Evolutionary conservation across 2,888 invertebrate genomes (phyloP).

Genomic region (Didymodactylos carnosus): DNA sequence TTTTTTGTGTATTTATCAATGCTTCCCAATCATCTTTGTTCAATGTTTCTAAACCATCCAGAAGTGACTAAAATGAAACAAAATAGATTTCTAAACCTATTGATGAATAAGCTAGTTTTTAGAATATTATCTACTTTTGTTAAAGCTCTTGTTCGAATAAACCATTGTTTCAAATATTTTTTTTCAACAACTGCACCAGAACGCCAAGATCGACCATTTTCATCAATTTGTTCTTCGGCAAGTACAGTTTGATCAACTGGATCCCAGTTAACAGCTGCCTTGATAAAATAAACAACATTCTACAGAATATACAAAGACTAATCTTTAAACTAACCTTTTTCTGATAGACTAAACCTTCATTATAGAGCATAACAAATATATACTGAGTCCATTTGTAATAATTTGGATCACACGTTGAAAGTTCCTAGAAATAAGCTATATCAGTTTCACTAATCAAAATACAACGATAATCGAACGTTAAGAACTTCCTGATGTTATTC

Average conservation of each 20-base stretch:
- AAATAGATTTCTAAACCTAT: background rate
- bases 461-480: slow-evolving; percentile 17
- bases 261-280: slow-evolving; percentile 90
- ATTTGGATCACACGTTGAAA: slow-evolving; percentile 61
- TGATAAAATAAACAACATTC: background rate
- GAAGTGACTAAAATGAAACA: slow-evolving; percentile 21
- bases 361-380: slow-evolving; percentile 66
- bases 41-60: slow-evolving; percentile 28
- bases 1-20: slow-evolving; percentile 27
- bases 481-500: too few relatives aligned
- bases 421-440: slow-evolving; percentile 39
- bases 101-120: background rate
- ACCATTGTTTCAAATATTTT: slow-evolving; percentile 75
- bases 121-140: slow-evolving; percentile 31
- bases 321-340: slow-evolving; percentile 45
- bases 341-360: slow-evolving; percentile 63
- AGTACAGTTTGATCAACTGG: slow-evolving; percentile 87
- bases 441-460: background rate
- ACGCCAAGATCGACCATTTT: slow-evolving; percentile 72
- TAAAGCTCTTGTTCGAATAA: slow-evolving; percentile 57
- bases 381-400: slow-evolving; percentile 89
- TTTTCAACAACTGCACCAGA: slow-evolving; percentile 84
- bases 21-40: slow-evolving; percentile 25
- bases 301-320: background rate
- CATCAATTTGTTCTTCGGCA: slow-evolving; percentile 91